Evolutionary conservation across 2,113 vertebrate species (phyloP), one percentile per base, ranked within the genome.

Genomic region (Pelodiscus sinensis): DNA sequence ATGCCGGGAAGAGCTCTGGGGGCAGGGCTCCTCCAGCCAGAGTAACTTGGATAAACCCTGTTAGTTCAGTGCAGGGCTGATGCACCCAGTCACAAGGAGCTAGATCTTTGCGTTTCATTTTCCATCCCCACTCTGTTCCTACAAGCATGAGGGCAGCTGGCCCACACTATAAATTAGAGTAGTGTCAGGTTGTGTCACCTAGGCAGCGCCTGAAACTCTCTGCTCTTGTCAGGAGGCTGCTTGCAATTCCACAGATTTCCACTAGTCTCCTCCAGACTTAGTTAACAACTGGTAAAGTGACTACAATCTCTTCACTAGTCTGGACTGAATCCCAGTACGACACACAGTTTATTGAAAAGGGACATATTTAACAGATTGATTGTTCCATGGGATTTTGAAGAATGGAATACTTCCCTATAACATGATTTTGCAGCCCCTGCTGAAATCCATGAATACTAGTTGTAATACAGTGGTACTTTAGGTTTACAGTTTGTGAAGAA

Each of bases 51-150:
- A 44, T 44, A 44, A 44, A 44, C 38, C 38, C 38, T 44, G 38
- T 44, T 44, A 44, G 38, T 44, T 44, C 38, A 44, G 38, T 44
- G 38, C 38, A 44, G 38, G 38, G 38, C 38, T 44, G 38, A 5
- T 44, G 5, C 38, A 44, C 38, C 38, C 38, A 4, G 38, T 44
- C 38, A 44, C 38, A 44, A 79, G 77, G 80, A 91, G 90, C 52
- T 44, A 54, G 60, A 24, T 21, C 38, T 1, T 8, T 62, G 83
- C 71, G 77, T 2, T 60, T 81, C 52, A 31, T 87, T 93, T 95
- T 84, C 38, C 50, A 60, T 9, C 90, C 2, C 0, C 88, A 91
- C 91, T 84, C 57, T 92, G 14, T 14, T 93, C 85, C 65, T 51
- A 80, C 38, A 56, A 38, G 85, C 65, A 65, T 87, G 79, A 80